Evolutionary conservation across 2,888 invertebrate genomes (phyloP), one percentile per base, ranked within the genome.

Genomic region (Plusia festucae): DNA sequence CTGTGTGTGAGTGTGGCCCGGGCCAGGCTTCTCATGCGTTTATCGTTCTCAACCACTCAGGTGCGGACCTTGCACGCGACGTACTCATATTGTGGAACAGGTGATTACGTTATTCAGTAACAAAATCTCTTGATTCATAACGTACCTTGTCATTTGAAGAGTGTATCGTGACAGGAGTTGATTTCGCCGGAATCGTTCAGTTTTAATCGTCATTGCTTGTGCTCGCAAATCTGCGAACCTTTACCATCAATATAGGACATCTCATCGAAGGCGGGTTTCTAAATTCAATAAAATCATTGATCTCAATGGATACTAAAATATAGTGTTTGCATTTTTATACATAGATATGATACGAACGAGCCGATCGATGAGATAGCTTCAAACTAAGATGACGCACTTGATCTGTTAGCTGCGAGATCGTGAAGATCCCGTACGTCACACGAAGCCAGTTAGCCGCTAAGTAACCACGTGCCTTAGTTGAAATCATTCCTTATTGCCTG

Each of bases 311-410:
- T 65, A 55, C 52, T 51, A 53, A 56, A 58, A 20, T 30, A 46
- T 65, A 52, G 59, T 52, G 52, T 65, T 65, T 57, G 60, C 56
- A 65, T 65, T 60, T 60, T 55, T 65, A 65, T 60, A 49, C 46
- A 65, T 16, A 40, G 44, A 55, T 34, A 30, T 16, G 53, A 11
- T 53, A n/a, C 24, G 27, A 22, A 15, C 52, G 52, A 24, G 18
- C 11, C 20, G 20, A 13, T 20, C 46, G 20, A 4, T 40, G 40
- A 11, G 11, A 0, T 40, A 15, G 40, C n/a, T 40, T 15, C n/a
- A 7, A 40, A n/a, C 40, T 15, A 7, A n/a, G n/a, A n/a, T 40
- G n/a, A 7, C n/a, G 7, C 40, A n/a, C n/a, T 40, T n/a, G n/a
- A 40, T n/a, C 40, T 40, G 40, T 40, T 15, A 4, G n/a, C 0